A percentile compares a stretch with the other conserved stretches of the same genome.
Evolutionary conservation across 2,888 invertebrate species (phyloP).

Genomic region (Linyphia triangularis): DNA sequence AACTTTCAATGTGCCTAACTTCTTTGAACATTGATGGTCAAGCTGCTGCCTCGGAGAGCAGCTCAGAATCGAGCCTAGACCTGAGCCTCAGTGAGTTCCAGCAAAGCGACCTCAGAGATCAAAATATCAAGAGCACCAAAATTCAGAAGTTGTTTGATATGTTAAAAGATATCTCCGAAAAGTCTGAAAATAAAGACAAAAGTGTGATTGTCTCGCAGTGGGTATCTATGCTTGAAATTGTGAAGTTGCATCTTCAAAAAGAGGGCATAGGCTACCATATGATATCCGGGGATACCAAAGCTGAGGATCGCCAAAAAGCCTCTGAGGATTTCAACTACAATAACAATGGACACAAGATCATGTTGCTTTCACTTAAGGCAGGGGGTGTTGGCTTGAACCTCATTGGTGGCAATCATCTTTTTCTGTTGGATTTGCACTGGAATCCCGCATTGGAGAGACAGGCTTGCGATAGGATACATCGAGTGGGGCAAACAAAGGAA

Average conservation of each 20-base stretch:
- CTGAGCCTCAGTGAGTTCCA: conserved; percentile 21
- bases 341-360: conserved; percentile 82
- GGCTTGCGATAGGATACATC: conserved; percentile 94
- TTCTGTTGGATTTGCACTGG: conserved; percentile 96
- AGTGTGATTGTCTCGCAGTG: conserved; percentile 93
- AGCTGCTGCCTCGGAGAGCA: not conserved
- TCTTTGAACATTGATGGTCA: conserved; percentile 18
- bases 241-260: conserved; percentile 84
- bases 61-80: conserved; percentile 14
- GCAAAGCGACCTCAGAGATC: not conserved
- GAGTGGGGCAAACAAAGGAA: conserved; percentile 91
- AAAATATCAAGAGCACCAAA: conserved; percentile 35
- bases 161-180: conserved; percentile 21
- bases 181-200: conserved; percentile 36
- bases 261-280: conserved; percentile 83
- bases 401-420: conserved; percentile 93
- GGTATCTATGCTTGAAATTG: conserved; percentile 88
- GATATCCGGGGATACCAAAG: conserved; percentile 88
- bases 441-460: conserved; percentile 97
- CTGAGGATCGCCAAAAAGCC: conserved; percentile 86
- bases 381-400: conserved; percentile 97
- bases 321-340: conserved; percentile 87
- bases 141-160: conserved; percentile 18
- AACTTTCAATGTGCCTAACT: conserved; percentile 17
- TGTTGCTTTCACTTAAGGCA: conserved; percentile 93